These are phyloP conservation scores for Magallana gigas DNA, from an alignment of 1,140 invertebrate genomes.

Conservation along the genomic window DNA sequence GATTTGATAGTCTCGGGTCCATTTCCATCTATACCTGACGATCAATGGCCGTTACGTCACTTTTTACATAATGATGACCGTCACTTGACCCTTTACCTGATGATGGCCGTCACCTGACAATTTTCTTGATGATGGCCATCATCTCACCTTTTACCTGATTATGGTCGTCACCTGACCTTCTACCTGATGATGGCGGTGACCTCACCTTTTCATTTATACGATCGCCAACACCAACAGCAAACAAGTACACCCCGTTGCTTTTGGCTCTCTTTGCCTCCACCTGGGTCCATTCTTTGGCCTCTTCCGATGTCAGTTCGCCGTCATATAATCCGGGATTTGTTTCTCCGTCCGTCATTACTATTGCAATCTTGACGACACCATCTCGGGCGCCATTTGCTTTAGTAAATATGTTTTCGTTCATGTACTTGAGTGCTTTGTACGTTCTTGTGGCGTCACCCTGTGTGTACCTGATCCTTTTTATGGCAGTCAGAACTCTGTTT, in stretches of 20 bases:
- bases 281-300: slow-evolving; percentile 48
- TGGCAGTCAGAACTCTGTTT: slow-evolving; percentile 55
- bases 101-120: too few relatives aligned
- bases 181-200: not conserved
- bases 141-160: too few relatives aligned
- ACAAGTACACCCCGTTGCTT: slow-evolving; percentile 57
- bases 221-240: slow-evolving; percentile 67
- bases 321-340: slow-evolving; percentile 59
- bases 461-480: slow-evolving; percentile 57
- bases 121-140: too few relatives aligned
- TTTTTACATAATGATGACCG: too few relatives aligned
- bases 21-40: too few relatives aligned
- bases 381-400: slow-evolving; percentile 58
- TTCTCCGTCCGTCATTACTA: slow-evolving; percentile 71
- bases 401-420: slow-evolving; percentile 55
- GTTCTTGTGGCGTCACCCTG: slow-evolving; percentile 62
- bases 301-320: slow-evolving; percentile 45
- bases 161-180: too few relatives aligned
- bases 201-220: slow-evolving; percentile 53
- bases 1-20: too few relatives aligned
- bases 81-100: too few relatives aligned
- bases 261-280: slow-evolving; percentile 52
- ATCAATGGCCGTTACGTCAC: too few relatives aligned
- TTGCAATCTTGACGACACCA: slow-evolving; percentile 62
- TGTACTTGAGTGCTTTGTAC: slow-evolving; percentile 52